Conservation (phyloP, 2,113 vertebrate species). For the Corvus cornix region DNA sequence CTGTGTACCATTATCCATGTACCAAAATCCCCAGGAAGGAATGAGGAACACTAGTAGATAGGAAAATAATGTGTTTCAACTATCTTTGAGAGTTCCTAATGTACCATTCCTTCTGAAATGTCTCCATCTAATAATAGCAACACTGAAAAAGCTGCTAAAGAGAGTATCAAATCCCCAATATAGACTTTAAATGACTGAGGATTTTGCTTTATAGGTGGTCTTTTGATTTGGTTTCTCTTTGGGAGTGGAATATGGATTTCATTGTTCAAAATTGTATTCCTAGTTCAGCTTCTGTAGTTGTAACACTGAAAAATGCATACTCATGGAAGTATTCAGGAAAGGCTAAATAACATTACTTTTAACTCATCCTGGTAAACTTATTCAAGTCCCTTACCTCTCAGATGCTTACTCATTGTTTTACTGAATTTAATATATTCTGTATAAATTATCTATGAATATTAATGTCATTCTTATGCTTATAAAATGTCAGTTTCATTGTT, state of each 20-base stretch:
- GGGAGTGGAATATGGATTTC: background rate
- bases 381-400: background rate
- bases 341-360: background rate
- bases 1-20: background rate
- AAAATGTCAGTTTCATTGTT: background rate
- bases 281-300: background rate
- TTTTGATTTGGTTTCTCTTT: background rate
- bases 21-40: background rate
- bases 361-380: background rate
- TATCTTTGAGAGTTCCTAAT: background rate
- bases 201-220: background rate
- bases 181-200: background rate
- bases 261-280: background rate
- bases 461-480: background rate
- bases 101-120: background rate
- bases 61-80: background rate
- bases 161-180: background rate
- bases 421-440: background rate
- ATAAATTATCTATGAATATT: background rate
- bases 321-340: background rate
- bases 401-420: background rate
- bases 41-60: background rate
- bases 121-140: background rate
- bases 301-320: background rate
- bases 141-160: background rate